phyloP scores from a whole-genome alignment of 2,888 invertebrate species.

The Ophion slaviceki region DNA sequence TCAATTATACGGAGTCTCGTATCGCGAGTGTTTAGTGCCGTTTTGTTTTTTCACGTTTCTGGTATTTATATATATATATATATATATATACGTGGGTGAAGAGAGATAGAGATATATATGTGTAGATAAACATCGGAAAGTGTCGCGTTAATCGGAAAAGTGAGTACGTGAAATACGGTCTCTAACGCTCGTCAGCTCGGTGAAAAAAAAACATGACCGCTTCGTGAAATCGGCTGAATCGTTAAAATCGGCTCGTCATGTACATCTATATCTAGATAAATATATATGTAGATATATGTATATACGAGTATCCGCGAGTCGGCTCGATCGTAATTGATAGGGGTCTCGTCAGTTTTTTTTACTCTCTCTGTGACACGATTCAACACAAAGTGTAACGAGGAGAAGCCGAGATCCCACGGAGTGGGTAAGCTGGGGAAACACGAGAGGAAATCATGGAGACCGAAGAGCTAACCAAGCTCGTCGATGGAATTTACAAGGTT shows the following conservation, averaged over 20 bases:
- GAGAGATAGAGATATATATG: not conserved
- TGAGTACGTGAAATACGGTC: slow-evolving; percentile 74
- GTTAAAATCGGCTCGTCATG: not conserved
- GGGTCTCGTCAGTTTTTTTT: slow-evolving; percentile 4
- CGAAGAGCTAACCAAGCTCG: slow-evolving; percentile 95
- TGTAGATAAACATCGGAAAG: slow-evolving; percentile 15
- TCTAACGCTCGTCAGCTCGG: slow-evolving; percentile 61
- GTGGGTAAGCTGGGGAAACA: slow-evolving; percentile 56
- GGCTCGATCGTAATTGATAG: slow-evolving; percentile 22
- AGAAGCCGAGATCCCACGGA: slow-evolving; percentile 45
- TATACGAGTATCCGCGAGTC: not conserved
- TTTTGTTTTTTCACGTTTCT: slow-evolving; percentile 24
- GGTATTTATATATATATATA: not conserved
- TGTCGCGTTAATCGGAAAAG: slow-evolving; percentile 51
- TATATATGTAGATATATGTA: slow-evolving; percentile 7
- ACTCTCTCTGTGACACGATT: slow-evolving; percentile 19
- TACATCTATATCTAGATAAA: not conserved
- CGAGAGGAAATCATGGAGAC: slow-evolving; percentile 88
- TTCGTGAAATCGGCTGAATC: slow-evolving; percentile 74
- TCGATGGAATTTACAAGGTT: slow-evolving; percentile 96
- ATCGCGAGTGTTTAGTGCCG: slow-evolving; percentile 44
- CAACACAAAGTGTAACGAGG: slow-evolving; percentile 37
- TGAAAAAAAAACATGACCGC: slow-evolving; percentile 78
- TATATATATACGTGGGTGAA: not conserved
- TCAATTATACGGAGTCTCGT: not conserved